Evolutionary conservation across 2,797 vertebrate species (phyloP).

Genomic region (Premnoplex brunnescens): DNA sequence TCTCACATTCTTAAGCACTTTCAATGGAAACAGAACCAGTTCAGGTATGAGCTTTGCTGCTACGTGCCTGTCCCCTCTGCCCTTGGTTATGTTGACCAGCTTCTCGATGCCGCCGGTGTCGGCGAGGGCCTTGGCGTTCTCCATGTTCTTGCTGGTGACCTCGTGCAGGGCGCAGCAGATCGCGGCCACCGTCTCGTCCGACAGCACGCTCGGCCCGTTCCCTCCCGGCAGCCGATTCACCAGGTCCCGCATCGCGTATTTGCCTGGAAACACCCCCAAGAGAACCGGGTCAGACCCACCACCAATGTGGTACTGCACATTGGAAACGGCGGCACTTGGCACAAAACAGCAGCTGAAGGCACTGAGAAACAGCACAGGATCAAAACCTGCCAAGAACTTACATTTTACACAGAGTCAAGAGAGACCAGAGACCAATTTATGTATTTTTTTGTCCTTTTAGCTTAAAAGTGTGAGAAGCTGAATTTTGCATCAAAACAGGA

Average conservation of each 20-base stretch:
- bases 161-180: conserved; percentile 97
- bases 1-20: not conserved
- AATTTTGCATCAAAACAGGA: not conserved
- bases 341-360: not conserved
- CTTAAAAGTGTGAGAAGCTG: not conserved
- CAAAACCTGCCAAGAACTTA: not conserved
- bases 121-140: conserved; percentile 95
- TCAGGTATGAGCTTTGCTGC: not conserved
- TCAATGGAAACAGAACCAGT: not conserved
- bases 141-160: conserved; percentile 98
- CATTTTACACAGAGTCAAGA: not conserved
- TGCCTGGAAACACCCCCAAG: conserved; percentile 77
- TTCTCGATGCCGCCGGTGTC: conserved; percentile 96
- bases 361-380: not conserved
- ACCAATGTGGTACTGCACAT: not conserved
- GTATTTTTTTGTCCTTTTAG: not conserved
- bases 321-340: not conserved
- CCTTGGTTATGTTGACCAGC: conserved; percentile 97
- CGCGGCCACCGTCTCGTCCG: conserved; percentile 92
- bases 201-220: conserved; percentile 83
- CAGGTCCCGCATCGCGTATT: conserved; percentile 97
- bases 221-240: conserved; percentile 94
- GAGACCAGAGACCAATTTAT: not conserved
- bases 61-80: conserved; percentile 91
- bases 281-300: not conserved